Conservation (phyloP, 2,113 vertebrate genomes). For the Aphyosemion australe region DNA sequence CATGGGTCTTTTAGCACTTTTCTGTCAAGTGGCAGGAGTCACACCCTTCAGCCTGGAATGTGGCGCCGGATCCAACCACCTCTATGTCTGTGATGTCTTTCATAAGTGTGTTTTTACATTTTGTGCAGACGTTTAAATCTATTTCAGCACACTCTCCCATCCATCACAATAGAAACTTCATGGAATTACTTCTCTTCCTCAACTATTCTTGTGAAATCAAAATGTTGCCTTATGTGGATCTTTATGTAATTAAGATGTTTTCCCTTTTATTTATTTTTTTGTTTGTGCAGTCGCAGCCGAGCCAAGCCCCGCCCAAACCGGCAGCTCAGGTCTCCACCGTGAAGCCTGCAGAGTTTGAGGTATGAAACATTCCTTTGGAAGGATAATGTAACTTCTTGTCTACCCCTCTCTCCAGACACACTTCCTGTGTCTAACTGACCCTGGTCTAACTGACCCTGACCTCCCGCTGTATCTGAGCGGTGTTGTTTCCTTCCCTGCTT, state of each 20-base stretch:
- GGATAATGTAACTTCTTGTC: not conserved
- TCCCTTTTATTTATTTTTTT: conserved; percentile 26
- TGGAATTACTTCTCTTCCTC: conserved; percentile 9
- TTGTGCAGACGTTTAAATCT: too few species aligned
- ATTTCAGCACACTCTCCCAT: not conserved
- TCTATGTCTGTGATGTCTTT: not conserved
- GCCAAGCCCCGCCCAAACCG: conserved; percentile 66
- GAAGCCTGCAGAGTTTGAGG: conserved; percentile 77
- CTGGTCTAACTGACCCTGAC: conserved; percentile 26
- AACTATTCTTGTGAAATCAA: conserved; percentile 12
- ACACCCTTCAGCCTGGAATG: conserved; percentile 38
- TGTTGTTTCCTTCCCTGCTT: conserved; percentile 32
- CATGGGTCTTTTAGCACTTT: not conserved
- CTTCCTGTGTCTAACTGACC: conserved; percentile 17
- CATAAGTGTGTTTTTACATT: not conserved
- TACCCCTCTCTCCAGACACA: too few species aligned
- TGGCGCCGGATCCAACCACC: conserved; percentile 5
- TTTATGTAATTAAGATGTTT: not conserved
- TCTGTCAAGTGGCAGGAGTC: conserved; percentile 19
- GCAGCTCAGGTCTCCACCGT: conserved; percentile 64
- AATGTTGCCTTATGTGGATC: not conserved
- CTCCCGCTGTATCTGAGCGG: conserved; percentile 7
- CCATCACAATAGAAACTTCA: not conserved
- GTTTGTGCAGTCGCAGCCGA: conserved; percentile 70
- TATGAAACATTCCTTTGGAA: conserved; percentile 44